These are phyloP conservation scores for Helleia helle DNA, from an alignment of 2,888 invertebrate species.

Conservation along the genomic window DNA sequence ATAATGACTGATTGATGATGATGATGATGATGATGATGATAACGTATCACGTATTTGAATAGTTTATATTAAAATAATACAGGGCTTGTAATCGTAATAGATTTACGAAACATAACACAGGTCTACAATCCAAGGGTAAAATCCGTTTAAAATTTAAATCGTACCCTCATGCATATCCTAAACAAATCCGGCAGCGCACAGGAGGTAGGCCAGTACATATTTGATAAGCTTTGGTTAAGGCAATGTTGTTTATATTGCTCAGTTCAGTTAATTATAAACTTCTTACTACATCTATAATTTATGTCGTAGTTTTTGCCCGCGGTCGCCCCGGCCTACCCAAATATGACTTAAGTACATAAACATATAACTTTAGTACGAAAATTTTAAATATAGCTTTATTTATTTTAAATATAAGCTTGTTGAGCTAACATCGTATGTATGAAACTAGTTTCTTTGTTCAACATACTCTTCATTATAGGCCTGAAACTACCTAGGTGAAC, in stretches of 20 bases:
- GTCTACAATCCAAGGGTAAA: slow-evolving; percentile 67
- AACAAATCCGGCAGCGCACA: slow-evolving; percentile 64
- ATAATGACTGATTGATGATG: no score
- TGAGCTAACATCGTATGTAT: no score
- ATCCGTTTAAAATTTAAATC: slow-evolving; percentile 74
- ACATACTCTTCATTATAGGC: no score
- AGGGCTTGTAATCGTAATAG: slow-evolving; percentile 49
- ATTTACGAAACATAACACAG: slow-evolving; percentile 62
- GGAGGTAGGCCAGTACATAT: slow-evolving; percentile 67
- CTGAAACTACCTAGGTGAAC: no score
- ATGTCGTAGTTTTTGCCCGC: slow-evolving; percentile 10
- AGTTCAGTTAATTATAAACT: slow-evolving; percentile 62
- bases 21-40: no score
- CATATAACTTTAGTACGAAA: no score
- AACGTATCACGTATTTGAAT: not conserved
- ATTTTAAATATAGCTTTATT: no score
- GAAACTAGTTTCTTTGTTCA: no score
- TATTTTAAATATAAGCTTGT: no score
- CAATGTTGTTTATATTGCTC: slow-evolving; percentile 45
- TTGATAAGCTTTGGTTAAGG: slow-evolving; percentile 57
- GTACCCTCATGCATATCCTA: slow-evolving; percentile 73
- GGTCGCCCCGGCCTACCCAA: not conserved
- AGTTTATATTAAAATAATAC: slow-evolving; percentile 26
- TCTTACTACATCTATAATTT: slow-evolving; percentile 25
- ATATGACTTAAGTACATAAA: not conserved